Evolutionary conservation across 1,140 invertebrate genomes (phyloP).

Genomic region (Pseudomyrmex pallidus): DNA sequence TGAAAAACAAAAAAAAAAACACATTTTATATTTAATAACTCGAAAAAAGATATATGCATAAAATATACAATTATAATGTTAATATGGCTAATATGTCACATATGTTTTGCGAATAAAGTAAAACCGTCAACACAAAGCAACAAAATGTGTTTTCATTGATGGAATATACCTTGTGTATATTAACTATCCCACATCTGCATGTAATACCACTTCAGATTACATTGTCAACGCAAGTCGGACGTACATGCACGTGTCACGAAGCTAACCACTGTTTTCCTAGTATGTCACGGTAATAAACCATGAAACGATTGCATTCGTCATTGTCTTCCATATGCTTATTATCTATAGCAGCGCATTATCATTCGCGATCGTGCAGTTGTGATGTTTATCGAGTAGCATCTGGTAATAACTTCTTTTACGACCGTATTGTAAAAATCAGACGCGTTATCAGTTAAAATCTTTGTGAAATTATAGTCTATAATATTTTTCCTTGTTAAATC

Average conservation of each 20-base stretch:
- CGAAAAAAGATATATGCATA: not conserved
- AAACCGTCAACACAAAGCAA: not conserved
- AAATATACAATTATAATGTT: no score
- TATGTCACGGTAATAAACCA: slow-evolving; percentile 52
- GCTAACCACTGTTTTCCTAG: slow-evolving; percentile 38
- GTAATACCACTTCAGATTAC: not conserved
- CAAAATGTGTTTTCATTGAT: slow-evolving; percentile 14
- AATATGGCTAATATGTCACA: no score
- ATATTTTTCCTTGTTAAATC: not conserved
- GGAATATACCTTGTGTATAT: not conserved
- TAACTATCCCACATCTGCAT: not conserved
- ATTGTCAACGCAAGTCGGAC: not conserved
- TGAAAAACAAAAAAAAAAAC: slow-evolving; percentile 55
- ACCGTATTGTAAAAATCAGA: not conserved
- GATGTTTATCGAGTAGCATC: not conserved
- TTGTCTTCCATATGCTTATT: slow-evolving; percentile 42
- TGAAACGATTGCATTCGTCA: slow-evolving; percentile 52
- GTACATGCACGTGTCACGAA: slow-evolving; percentile 26
- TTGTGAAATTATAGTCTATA: not conserved
- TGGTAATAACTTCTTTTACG: slow-evolving; percentile 17
- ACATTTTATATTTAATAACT: slow-evolving; percentile 5
- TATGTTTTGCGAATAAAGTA: not conserved
- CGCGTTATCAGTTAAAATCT: slow-evolving; percentile 21
- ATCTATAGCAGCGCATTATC: slow-evolving; percentile 42
- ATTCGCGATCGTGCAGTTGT: slow-evolving; percentile 33